These are phyloP conservation scores for Leptinotarsa defecta DNA, from an alignment of 1,140 invertebrate genomes.

Conservation along the genomic window DNA sequence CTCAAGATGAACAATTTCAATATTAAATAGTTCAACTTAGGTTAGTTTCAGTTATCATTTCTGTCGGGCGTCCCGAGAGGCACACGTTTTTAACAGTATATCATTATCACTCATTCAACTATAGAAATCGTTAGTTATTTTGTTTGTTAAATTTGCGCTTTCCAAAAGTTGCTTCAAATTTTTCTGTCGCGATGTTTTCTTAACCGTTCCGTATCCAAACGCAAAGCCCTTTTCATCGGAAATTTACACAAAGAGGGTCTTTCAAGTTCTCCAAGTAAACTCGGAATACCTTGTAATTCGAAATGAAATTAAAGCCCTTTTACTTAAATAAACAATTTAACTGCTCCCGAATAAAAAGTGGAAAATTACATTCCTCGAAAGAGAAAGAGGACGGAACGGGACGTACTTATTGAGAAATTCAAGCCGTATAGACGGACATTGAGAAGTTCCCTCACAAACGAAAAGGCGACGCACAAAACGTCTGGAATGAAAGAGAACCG, in stretches of 20 bases:
- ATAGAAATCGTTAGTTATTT: too few species aligned
- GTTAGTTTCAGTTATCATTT: too few species aligned
- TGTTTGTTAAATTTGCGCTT: too few species aligned
- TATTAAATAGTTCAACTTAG: too few species aligned
- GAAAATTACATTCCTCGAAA: slow-evolving; percentile 32
- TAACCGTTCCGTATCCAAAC: not conserved
- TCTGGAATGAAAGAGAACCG: slow-evolving; percentile 28
- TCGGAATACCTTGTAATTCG: not conserved
- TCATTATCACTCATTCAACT: too few species aligned
- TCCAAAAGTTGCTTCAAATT: too few species aligned
- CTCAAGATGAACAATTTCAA: too few species aligned
- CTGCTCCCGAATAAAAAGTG: slow-evolving; percentile 24
- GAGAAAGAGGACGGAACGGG: slow-evolving; percentile 10
- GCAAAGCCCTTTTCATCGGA: not conserved
- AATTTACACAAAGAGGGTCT: not conserved
- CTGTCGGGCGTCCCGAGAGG: too few species aligned
- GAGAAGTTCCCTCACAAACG: slow-evolving; percentile 32
- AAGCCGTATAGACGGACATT: slow-evolving; percentile 34
- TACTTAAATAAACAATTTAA: slow-evolving; percentile 30
- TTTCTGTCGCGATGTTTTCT: too few species aligned
- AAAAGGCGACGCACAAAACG: slow-evolving; percentile 8
- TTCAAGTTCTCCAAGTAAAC: not conserved
- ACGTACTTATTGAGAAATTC: slow-evolving; percentile 35
- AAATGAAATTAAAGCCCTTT: slow-evolving; percentile 3
- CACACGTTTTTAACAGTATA: too few species aligned